phyloP scores from a whole-genome alignment of 2,797 vertebrate genomes.

The Sebastes oblongus region DNA sequence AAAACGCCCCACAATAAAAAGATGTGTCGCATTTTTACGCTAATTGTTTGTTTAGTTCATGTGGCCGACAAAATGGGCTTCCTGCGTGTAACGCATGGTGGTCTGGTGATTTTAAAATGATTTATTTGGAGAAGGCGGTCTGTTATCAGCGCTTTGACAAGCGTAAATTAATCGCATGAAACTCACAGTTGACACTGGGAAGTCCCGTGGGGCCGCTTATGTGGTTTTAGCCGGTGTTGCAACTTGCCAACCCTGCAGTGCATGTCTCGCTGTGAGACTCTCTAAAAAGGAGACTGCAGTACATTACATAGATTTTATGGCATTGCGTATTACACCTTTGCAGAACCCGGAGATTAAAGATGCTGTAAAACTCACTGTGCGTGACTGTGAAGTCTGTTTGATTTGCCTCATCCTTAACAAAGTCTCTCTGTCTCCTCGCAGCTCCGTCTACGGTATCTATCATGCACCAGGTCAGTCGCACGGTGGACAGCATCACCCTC shows the following conservation, averaged over 20 bases:
- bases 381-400: constrained; percentile 26
- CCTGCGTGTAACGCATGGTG: constrained; percentile 38
- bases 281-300: constrained; percentile 40
- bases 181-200: constrained; percentile 62
- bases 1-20: background rate
- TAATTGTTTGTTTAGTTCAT: constrained; percentile 32
- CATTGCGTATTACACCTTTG: constrained; percentile 32
- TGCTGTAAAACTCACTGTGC: constrained; percentile 33
- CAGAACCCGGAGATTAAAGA: constrained; percentile 54
- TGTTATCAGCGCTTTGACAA: constrained; percentile 47
- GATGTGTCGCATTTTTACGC: constrained; percentile 27
- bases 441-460: constrained; percentile 96
- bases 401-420: constrained; percentile 37
- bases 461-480: constrained; percentile 97
- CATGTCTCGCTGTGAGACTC: constrained; percentile 25
- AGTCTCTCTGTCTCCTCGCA: constrained; percentile 67
- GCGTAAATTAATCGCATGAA: constrained; percentile 48
- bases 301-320: constrained; percentile 57
- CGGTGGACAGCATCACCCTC: constrained; percentile 95
- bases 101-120: constrained; percentile 39
- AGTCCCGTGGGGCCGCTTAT: constrained; percentile 58
- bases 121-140: constrained; percentile 41
- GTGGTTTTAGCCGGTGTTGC: constrained; percentile 56
- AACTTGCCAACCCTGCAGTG: constrained; percentile 44
- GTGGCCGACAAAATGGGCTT: constrained; percentile 22